These are phyloP conservation scores for Cephus spinipes DNA, from an alignment of 2,888 invertebrate genomes.

Conservation along the genomic window DNA sequence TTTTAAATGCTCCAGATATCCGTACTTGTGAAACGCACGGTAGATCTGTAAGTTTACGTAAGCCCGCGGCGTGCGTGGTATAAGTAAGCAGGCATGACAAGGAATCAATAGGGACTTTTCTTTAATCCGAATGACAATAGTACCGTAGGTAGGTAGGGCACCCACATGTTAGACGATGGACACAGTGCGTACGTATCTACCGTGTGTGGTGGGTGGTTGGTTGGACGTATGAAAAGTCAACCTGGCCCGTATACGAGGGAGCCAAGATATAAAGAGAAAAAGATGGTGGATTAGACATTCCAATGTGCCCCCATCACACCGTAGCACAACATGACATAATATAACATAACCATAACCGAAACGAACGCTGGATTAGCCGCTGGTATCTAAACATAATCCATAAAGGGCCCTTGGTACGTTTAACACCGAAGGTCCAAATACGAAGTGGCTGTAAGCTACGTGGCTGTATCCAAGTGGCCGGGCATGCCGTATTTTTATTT, in stretches of 20 bases:
- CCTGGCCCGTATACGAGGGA: too few relatives aligned
- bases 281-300: conserved; percentile 2
- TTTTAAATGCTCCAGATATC: too few relatives aligned
- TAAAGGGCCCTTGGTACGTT: neutral
- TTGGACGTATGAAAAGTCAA: neutral
- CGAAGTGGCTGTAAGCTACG: neutral
- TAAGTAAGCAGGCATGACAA: conserved; percentile 10
- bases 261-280: neutral
- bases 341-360: conserved; percentile 2
- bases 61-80: conserved; percentile 10
- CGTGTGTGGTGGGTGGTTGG: neutral
- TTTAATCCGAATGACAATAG: conserved; percentile 25
- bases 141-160: conserved; percentile 10
- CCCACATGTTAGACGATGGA: conserved; percentile 8
- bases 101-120: conserved; percentile 24
- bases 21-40: too few relatives aligned
- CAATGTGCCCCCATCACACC: conserved; percentile 1
- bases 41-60: conserved; percentile 1
- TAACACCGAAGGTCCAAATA: neutral
- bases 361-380: neutral
- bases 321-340: conserved; percentile 3
- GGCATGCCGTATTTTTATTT: too few relatives aligned
- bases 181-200: conserved; percentile 11
- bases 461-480: too few relatives aligned
- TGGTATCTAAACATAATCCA: neutral